Evolutionary conservation across 2,113 vertebrate genomes (phyloP).

Genomic region (Sisor rabdophorus): DNA sequence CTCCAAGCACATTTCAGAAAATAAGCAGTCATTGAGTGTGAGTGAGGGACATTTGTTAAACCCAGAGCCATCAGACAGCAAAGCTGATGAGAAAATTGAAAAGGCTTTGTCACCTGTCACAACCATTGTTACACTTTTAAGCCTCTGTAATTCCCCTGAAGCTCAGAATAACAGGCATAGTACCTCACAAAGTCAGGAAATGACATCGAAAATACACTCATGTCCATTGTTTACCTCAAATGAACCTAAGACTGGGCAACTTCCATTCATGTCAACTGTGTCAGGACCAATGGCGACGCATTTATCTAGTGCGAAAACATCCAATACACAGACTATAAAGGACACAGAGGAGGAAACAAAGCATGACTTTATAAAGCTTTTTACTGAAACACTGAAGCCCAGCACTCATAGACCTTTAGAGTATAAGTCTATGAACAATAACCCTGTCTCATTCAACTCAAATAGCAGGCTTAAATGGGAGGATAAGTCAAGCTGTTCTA

Average conservation of each 20-base stretch:
- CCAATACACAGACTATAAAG: conserved; percentile 47
- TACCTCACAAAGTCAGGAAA: conserved; percentile 36
- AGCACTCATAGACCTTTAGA: conserved; percentile 50
- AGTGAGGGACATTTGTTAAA: conserved; percentile 11
- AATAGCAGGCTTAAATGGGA: conserved; percentile 61
- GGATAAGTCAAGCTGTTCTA: conserved; percentile 60
- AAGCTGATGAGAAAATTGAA: conserved; percentile 39
- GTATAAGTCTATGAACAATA: conserved; percentile 59
- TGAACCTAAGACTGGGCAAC: conserved; percentile 39
- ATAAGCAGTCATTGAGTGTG: conserved; percentile 19
- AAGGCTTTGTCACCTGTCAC: conserved; percentile 31
- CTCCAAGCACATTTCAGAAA: conserved; percentile 14
- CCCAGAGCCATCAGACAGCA: conserved; percentile 12
- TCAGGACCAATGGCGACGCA: conserved; percentile 58
- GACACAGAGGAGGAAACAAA: conserved; percentile 64
- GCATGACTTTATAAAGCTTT: conserved; percentile 48
- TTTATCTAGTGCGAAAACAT: conserved; percentile 34
- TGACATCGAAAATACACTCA: conserved; percentile 32
- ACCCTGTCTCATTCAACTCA: conserved; percentile 59
- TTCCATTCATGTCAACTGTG: conserved; percentile 42
- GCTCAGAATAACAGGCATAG: conserved; percentile 26
- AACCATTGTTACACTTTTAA: conserved; percentile 17
- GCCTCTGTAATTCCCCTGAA: conserved; percentile 33
- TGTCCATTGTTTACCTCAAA: conserved; percentile 24
- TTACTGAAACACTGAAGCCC: conserved; percentile 53